Percentiles rank a stretch among this genome's conserved stretches.
Evolutionary conservation across 1,140 invertebrate genomes (phyloP).

Genomic region (Dendroctonus valens): DNA sequence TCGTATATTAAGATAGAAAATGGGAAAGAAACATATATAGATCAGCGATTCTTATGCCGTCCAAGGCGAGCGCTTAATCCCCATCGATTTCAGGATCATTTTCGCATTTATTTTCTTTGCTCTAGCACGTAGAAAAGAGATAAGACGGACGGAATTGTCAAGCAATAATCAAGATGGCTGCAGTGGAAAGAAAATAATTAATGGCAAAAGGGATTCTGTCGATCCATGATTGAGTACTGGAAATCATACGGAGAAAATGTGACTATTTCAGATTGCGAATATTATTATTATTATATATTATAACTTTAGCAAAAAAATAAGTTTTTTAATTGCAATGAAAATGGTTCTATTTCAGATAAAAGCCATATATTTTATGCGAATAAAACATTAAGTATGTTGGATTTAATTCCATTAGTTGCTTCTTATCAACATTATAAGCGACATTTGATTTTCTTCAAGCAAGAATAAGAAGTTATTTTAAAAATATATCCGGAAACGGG

Average conservation of each 20-base stretch:
- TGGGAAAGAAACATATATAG: slow-evolving; percentile 1
- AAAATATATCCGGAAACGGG: too few relatives aligned
- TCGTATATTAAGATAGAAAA: slow-evolving; percentile 8
- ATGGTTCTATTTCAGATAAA: too few relatives aligned
- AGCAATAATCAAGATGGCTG: slow-evolving; percentile 23
- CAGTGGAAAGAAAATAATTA: slow-evolving; percentile 23
- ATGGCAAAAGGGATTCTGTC: slow-evolving; percentile 11
- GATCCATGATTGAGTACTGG: slow-evolving; percentile 5
- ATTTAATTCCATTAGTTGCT: too few relatives aligned
- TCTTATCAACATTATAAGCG: too few relatives aligned
- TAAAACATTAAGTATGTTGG: too few relatives aligned
- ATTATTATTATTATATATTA: too few relatives aligned
- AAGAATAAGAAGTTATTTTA: too few relatives aligned
- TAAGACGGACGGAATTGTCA: slow-evolving; percentile 20
- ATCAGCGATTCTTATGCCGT: slow-evolving; percentile 11
- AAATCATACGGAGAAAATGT: neutral
- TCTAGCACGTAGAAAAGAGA: slow-evolving; percentile 21
- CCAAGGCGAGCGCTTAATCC: slow-evolving; percentile 15
- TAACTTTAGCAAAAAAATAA: too few relatives aligned
- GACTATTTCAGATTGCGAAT: too few relatives aligned
- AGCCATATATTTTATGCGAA: too few relatives aligned
- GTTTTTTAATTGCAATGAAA: too few relatives aligned
- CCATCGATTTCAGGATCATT: slow-evolving; percentile 26
- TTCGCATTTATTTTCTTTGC: slow-evolving; percentile 27
- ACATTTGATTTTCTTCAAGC: too few relatives aligned